Percentiles rank a stretch among this genome's conserved stretches.
phyloP scores from a whole-genome alignment of 1,140 invertebrate genomes.

The Frieseomelitta varia region DNA sequence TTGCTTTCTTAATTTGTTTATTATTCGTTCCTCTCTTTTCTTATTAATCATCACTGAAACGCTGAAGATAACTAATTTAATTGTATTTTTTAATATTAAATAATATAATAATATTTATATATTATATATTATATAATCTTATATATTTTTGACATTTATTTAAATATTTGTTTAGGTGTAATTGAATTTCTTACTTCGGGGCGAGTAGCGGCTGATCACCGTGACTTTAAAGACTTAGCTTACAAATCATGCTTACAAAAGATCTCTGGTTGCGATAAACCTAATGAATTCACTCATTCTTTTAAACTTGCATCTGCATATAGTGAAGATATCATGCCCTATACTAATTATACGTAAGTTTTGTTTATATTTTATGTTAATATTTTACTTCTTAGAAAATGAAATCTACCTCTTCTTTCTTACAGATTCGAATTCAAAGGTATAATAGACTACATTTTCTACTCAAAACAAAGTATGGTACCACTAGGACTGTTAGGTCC shows the following conservation, averaged over 20 bases:
- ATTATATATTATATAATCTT: too few relatives aligned
- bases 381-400: neutral
- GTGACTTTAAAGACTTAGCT: conserved; percentile 97
- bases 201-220: conserved; percentile 93
- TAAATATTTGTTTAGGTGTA: conserved; percentile 87
- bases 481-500: conserved; percentile 96
- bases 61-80: neutral
- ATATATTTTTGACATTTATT: conserved; percentile 19
- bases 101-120: neutral
- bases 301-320: conserved; percentile 97
- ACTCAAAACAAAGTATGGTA: conserved; percentile 96
- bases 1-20: neutral
- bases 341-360: conserved; percentile 99
- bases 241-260: conserved; percentile 96
- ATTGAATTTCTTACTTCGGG: conserved; percentile 97
- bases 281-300: conserved; percentile 96
- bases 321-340: conserved; percentile 97
- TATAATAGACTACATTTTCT: conserved; percentile 99
- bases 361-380: neutral
- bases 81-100: neutral
- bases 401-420: conserved; percentile 52
- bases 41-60: neutral
- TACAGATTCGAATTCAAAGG: conserved; percentile 99
- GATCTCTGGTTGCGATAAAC: conserved; percentile 91
- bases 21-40: neutral